Conservation (phyloP, 2,113 vertebrate species). For the Epinephelus fuscoguttatus region DNA sequence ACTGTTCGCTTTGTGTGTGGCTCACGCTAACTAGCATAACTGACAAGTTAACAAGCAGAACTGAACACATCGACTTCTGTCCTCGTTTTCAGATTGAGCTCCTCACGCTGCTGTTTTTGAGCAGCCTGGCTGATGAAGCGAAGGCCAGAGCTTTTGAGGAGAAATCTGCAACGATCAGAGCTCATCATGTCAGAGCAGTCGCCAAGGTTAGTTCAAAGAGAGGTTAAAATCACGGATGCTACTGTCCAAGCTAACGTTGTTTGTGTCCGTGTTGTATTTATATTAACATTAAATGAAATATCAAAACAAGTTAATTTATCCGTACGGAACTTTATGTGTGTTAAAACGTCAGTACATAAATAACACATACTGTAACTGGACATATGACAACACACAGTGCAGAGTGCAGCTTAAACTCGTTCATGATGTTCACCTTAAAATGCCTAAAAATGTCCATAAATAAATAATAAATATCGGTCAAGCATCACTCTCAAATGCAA, state of each 20-base stretch:
- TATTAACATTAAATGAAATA: not conserved
- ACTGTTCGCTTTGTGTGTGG: not conserved
- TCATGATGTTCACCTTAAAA: too few relatives aligned
- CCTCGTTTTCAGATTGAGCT: conserved; percentile 74
- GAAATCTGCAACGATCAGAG: conserved; percentile 78
- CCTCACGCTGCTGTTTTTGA: conserved; percentile 76
- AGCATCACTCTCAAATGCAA: not conserved
- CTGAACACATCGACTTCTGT: not conserved
- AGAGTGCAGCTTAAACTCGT: too few relatives aligned
- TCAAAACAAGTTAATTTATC: too few relatives aligned
- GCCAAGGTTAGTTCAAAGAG: conserved; percentile 70
- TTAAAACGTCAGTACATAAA: too few relatives aligned
- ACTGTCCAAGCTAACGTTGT: too few relatives aligned
- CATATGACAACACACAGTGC: too few relatives aligned
- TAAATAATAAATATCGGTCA: too few relatives aligned
- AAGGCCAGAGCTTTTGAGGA: conserved; percentile 81
- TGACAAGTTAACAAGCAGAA: not conserved
- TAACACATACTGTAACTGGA: too few relatives aligned
- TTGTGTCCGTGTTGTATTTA: not conserved
- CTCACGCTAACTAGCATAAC: not conserved
- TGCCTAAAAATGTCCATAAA: too few relatives aligned
- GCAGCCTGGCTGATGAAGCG: conserved; percentile 79
- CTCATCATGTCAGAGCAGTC: conserved; percentile 75
- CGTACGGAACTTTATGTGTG: too few relatives aligned
- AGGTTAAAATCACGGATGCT: too few relatives aligned